Evolutionary conservation across 2,888 invertebrate species (phyloP), one percentile per base, ranked within the genome.

Genomic region (Plagodis dolabraria): DNA sequence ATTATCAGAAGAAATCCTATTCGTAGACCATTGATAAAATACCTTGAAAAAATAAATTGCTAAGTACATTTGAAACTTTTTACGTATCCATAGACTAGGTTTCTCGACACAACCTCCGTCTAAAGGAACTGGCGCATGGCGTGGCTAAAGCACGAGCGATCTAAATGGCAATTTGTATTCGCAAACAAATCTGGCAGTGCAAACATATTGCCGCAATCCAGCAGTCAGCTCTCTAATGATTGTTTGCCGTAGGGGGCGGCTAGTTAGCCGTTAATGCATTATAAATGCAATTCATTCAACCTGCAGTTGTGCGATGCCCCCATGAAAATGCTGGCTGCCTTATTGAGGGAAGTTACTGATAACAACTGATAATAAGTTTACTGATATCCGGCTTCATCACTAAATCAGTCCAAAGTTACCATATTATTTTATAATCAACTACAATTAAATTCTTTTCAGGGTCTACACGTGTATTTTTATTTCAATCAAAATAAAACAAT

Each of bases 211-310:
- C 65, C 67, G 72, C 76, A 74, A 74, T 76, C 79, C 75, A 69
- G 73, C 72, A 64, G 77, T 43, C 43, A 43, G 43, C 12, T 43
- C 75, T 77, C 85, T 92, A 92, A 92, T 91, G 90, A 91, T 89
- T 92, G 92, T 92, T 92, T 89, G 85, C 89, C 67, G 74, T 77
- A 43, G 72, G 86, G 79, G 84, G 80, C 72, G 80, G 86, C 87
- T 86, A 88, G 87, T 89, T 87, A 86, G 87, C 80, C 83, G 82
- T 82, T 92, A 92, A 93, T 93, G 86, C 86, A 93, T 92, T 93
- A 93, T 93, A 93, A 93, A 93, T 92, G 92, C 91, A 92, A 92
- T 93, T 93, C 93, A 93, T 93, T 93, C 93, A 89, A 86, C 90
- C 80, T 85, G 83, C 89, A 86, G 83, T 85, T 89, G 86, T 80